Conservation (phyloP, 2,797 vertebrate genomes). For the Sebastes hubbsi region DNA sequence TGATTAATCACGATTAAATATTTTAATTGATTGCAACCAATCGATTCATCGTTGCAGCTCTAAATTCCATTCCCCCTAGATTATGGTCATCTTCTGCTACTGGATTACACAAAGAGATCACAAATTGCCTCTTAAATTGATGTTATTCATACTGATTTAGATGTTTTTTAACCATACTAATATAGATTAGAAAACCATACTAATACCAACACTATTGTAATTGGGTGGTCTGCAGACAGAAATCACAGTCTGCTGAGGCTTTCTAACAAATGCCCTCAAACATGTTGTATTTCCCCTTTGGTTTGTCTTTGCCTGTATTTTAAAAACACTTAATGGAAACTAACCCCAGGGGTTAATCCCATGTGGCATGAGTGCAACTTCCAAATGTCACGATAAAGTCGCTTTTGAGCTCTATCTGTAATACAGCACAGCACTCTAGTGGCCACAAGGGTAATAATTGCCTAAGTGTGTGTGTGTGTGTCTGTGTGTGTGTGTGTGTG, state of each 20-base stretch:
- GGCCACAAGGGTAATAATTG: slow-evolving; percentile 77
- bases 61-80: not conserved
- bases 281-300: slow-evolving; percentile 8
- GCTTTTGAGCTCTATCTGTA: slow-evolving; percentile 72
- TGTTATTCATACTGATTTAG: not conserved
- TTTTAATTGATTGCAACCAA: too few species aligned
- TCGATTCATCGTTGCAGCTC: too few species aligned
- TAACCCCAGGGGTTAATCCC: slow-evolving; percentile 35
- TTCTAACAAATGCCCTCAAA: slow-evolving; percentile 17
- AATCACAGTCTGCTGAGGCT: not conserved
- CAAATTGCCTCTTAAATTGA: not conserved
- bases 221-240: not conserved
- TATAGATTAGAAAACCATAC: not conserved
- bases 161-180: not conserved
- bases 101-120: not conserved
- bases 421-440: slow-evolving; percentile 88
- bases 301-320: slow-evolving; percentile 32
- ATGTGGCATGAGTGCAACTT: slow-evolving; percentile 37
- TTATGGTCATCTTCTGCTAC: not conserved
- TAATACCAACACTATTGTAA: not conserved
- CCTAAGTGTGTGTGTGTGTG: slow-evolving; percentile 34
- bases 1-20: too few species aligned
- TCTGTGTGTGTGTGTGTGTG: slow-evolving; percentile 26
- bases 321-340: slow-evolving; percentile 33
- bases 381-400: slow-evolving; percentile 64